These are phyloP conservation scores for Myotis vivesi DNA, from an alignment of 2,797 vertebrate species.

Conservation along the genomic window DNA sequence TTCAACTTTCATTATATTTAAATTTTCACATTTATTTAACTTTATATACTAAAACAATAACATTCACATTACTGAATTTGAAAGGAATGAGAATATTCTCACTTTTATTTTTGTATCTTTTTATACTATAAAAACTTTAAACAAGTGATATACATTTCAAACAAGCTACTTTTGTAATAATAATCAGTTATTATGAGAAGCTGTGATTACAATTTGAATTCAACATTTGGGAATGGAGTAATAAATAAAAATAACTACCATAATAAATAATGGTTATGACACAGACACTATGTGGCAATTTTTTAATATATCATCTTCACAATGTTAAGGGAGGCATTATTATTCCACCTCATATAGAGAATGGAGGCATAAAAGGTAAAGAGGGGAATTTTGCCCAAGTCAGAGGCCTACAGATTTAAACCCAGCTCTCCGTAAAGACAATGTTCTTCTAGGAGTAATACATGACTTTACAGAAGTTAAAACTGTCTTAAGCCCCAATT, in stretches of 20 bases:
- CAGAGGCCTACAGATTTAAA: constrained; percentile 17
- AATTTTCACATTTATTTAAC: neutral
- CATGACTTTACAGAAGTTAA: neutral
- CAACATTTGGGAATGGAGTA: neutral
- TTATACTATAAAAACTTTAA: constrained; percentile 16
- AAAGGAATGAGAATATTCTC: neutral
- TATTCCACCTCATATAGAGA: neutral
- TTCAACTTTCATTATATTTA: neutral
- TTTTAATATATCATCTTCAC: neutral
- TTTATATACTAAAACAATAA: constrained; percentile 9
- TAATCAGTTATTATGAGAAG: neutral
- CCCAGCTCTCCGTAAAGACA: neutral
- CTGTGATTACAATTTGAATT: neutral
- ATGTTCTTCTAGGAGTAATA: constrained; percentile 14
- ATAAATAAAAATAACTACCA: neutral
- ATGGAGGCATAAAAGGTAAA: neutral
- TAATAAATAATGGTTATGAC: neutral
- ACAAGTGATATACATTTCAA: neutral
- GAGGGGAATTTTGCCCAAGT: neutral
- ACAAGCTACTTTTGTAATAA: constrained; percentile 27
- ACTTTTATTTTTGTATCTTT: neutral
- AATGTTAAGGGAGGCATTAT: neutral
- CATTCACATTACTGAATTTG: neutral
- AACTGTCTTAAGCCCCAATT: neutral
- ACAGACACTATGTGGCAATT: neutral